phyloP scores from a whole-genome alignment of 2,888 invertebrate genomes.

The Pocota personata region DNA sequence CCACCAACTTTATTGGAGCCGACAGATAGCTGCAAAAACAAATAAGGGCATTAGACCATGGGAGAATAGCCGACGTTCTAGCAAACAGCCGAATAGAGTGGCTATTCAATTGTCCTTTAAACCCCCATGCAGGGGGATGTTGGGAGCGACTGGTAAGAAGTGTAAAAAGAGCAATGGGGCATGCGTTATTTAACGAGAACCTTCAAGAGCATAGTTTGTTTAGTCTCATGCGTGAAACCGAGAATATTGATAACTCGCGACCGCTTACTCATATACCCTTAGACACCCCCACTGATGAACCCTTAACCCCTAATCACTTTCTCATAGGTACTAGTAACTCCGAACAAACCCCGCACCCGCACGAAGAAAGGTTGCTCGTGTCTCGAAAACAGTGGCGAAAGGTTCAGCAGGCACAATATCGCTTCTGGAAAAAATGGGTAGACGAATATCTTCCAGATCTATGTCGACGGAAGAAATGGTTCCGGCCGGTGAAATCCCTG shows the following conservation, averaged over 20 bases:
- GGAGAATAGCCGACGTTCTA: background rate
- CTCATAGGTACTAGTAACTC: slow-evolving; percentile 21
- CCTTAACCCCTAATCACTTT: slow-evolving; percentile 39
- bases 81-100: background rate
- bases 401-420: no score
- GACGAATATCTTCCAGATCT: background rate
- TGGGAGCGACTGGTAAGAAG: slow-evolving; percentile 33
- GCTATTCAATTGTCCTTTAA: slow-evolving; percentile 28
- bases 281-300: slow-evolving; percentile 1
- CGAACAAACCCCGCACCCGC: slow-evolving; percentile 14
- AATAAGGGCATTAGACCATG: background rate
- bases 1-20: slow-evolving; percentile 60
- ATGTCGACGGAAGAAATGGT: background rate
- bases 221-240: background rate
- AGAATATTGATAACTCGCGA: background rate
- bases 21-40: background rate
- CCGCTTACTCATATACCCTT: slow-evolving; percentile 19
- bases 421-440: background rate
- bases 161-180: slow-evolving; percentile 7
- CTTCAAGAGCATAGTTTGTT: slow-evolving; percentile 6
- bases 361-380: background rate
- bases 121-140: slow-evolving; percentile 22
- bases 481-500: background rate
- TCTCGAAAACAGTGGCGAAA: background rate
- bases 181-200: background rate